Conservation (phyloP, 2,888 invertebrate genomes). For the Dicyrtoma fusca region DNA sequence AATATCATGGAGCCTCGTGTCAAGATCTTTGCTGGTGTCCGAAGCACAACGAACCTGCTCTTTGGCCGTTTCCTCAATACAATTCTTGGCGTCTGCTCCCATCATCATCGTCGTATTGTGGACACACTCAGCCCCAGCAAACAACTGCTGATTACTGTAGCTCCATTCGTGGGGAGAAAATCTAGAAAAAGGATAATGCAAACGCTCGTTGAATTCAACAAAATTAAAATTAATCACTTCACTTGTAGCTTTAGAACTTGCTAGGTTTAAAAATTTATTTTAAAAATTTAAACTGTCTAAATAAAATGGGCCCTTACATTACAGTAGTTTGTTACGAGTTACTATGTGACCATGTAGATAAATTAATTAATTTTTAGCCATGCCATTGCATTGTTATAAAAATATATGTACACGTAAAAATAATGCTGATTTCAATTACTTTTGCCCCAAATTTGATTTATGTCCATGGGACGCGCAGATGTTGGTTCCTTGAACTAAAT, state of each 20-base stretch:
- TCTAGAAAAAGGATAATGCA: too few relatives aligned
- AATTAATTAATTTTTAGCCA: too few relatives aligned
- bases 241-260: too few relatives aligned
- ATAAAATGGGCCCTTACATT: too few relatives aligned
- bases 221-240: too few relatives aligned
- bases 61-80: conserved; percentile 49
- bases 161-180: conserved; percentile 54
- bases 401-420: too few relatives aligned
- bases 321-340: too few relatives aligned
- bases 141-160: conserved; percentile 51
- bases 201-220: too few relatives aligned
- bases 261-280: too few relatives aligned
- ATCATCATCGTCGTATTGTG: conserved; percentile 53
- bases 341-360: too few relatives aligned
- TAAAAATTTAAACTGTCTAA: too few relatives aligned
- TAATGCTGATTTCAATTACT: conserved; percentile 37
- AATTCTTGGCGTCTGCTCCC: conserved; percentile 45
- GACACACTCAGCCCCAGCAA: conserved; percentile 52
- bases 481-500: conserved; percentile 52
- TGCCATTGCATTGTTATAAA: conserved; percentile 11
- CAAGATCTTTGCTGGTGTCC: conserved; percentile 52
- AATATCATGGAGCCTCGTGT: conserved; percentile 50
- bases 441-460: conserved; percentile 48
- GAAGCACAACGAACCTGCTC: conserved; percentile 48
- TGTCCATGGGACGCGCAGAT: conserved; percentile 52